Percentiles rank a stretch among this genome's conserved stretches.
Evolutionary conservation across 2,888 invertebrate genomes (phyloP).

Genomic region (Artemia sinica): DNA sequence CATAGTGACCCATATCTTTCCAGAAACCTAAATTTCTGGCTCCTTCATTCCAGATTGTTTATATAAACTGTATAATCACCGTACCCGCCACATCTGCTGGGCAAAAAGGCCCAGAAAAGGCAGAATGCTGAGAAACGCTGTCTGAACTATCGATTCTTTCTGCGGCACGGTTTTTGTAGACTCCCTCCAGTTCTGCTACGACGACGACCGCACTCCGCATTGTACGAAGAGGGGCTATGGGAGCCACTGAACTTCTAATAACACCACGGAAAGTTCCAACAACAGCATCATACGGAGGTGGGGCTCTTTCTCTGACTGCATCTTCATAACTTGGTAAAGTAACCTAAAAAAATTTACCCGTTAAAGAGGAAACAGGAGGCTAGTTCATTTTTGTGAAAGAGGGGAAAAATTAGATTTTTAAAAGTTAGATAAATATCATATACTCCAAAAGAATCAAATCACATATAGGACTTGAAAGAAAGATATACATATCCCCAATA

Average conservation of each 20-base stretch:
- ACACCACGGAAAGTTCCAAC: conserved; percentile 8
- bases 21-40: no score
- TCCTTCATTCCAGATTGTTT: no score
- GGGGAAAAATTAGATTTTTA: no score
- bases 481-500: no score
- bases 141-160: background rate
- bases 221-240: background rate
- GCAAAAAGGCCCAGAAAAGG: background rate
- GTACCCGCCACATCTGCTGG: background rate
- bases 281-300: conserved; percentile 4
- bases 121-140: conserved; percentile 4
- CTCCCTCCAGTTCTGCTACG: background rate
- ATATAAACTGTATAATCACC: background rate
- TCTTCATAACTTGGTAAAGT: background rate
- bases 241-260: background rate
- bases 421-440: no score
- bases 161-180: background rate
- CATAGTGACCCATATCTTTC: no score
- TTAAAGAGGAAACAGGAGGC: no score
- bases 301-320: conserved; percentile 7
- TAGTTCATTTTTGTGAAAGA: no score
- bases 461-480: no score
- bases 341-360: background rate
- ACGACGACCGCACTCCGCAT: background rate
- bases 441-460: no score